Percentiles rank a stretch among this genome's conserved stretches.
phyloP scores from a whole-genome alignment of 2,113 vertebrate species.

The Platichthys flesus region DNA sequence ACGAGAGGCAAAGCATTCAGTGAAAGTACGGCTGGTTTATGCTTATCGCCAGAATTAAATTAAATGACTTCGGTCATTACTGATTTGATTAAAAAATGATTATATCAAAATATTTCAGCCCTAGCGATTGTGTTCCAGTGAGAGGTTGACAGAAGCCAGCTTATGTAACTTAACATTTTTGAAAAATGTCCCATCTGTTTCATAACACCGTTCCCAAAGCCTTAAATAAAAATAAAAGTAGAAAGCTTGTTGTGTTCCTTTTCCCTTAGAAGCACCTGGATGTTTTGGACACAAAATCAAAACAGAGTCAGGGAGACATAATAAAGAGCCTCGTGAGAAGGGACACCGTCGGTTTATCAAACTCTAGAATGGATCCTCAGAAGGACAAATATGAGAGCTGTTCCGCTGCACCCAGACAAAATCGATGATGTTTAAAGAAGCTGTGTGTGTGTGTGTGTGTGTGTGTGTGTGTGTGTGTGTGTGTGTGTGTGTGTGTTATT shows the following conservation, averaged over 20 bases:
- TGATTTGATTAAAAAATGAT: not conserved
- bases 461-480: slow-evolving; percentile 11
- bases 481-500: slow-evolving; percentile 6
- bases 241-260: slow-evolving; percentile 2
- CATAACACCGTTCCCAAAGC: not conserved
- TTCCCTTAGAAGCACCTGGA: not conserved
- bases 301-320: too few relatives aligned
- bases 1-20: not conserved
- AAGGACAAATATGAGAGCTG: slow-evolving; percentile 7
- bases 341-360: not conserved
- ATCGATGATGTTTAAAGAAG: slow-evolving; percentile 9
- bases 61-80: not conserved
- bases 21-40: not conserved
- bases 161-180: slow-evolving; percentile 17
- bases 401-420: not conserved
- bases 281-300: too few relatives aligned
- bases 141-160: not conserved
- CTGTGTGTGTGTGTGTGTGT: not conserved
- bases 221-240: slow-evolving; percentile 11
- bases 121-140: not conserved
- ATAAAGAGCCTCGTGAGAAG: too few relatives aligned
- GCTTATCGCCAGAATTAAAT: not conserved
- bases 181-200: slow-evolving; percentile 19
- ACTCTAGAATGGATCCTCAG: not conserved
- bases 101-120: not conserved